Evolutionary conservation across 2,888 invertebrate genomes (phyloP).

Genomic region (Eledona agricola): DNA sequence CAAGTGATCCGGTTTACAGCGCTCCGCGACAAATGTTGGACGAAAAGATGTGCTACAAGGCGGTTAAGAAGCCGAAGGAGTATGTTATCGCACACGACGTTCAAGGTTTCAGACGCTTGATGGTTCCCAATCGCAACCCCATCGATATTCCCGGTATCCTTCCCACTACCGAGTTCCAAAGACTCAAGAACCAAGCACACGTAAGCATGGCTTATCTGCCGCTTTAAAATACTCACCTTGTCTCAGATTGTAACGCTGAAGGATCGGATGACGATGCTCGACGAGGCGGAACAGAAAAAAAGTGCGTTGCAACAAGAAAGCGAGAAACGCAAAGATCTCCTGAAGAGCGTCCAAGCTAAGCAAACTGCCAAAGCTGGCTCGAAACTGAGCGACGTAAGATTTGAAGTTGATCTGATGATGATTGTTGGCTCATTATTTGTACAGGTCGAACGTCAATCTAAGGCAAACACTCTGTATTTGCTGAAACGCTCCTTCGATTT

Average conservation of each 20-base stretch:
- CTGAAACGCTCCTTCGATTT: slow-evolving; percentile 66
- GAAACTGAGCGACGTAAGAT: slow-evolving; percentile 17
- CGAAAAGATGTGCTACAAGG: slow-evolving; percentile 24
- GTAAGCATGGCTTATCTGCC: no score
- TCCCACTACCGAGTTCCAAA: slow-evolving; percentile 68
- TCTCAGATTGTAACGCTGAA: slow-evolving; percentile 60
- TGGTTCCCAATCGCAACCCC: slow-evolving; percentile 66
- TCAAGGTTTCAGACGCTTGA: slow-evolving; percentile 62
- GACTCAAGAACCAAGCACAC: slow-evolving; percentile 69
- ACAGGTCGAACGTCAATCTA: slow-evolving; percentile 65
- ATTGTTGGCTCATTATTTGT: slow-evolving; percentile 8
- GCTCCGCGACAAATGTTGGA: slow-evolving; percentile 3
- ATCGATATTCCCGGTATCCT: slow-evolving; percentile 69
- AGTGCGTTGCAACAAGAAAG: slow-evolving; percentile 67
- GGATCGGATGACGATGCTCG: slow-evolving; percentile 62
- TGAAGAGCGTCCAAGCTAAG: slow-evolving; percentile 49
- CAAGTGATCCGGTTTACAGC: slow-evolving; percentile 6
- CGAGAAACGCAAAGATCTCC: slow-evolving; percentile 64
- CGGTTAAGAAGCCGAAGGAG: slow-evolving; percentile 37
- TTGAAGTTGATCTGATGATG: no score
- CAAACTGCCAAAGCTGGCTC: slow-evolving; percentile 49
- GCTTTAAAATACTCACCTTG: no score
- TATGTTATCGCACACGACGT: slow-evolving; percentile 45
- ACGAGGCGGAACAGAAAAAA: slow-evolving; percentile 61
- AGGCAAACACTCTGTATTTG: slow-evolving; percentile 63